Conservation (phyloP, 2,888 invertebrate species). For the Pegoplata infirma region DNA sequence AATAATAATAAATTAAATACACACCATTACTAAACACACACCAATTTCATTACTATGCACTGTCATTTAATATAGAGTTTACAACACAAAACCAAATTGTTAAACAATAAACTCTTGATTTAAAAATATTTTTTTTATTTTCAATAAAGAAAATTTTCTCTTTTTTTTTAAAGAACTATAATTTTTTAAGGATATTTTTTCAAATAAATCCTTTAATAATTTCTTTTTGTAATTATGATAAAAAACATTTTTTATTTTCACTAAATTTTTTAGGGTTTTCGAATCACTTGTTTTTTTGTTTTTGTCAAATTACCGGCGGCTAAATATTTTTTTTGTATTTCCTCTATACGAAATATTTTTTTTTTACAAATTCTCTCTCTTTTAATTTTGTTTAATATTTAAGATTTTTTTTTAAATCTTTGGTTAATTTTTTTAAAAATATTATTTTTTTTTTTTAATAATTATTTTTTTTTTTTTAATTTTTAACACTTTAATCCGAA, state of each 20-base stretch:
- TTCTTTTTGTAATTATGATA: not conserved
- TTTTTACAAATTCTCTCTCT: slow-evolving; percentile 10
- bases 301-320: slow-evolving; percentile 45
- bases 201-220: not conserved
- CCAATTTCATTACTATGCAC: slow-evolving; percentile 77
- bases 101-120: slow-evolving; percentile 41
- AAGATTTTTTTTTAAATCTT: slow-evolving; percentile 6
- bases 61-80: slow-evolving; percentile 74
- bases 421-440: not conserved
- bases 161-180: slow-evolving; percentile 1
- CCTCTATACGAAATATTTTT: slow-evolving; percentile 15
- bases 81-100: slow-evolving; percentile 47
- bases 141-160: too few relatives aligned
- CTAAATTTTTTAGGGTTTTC: not conserved
- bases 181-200: not conserved
- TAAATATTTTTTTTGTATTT: too few relatives aligned
- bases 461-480: slow-evolving; percentile 25
- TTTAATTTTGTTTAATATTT: not conserved
- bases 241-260: not conserved
- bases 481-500: slow-evolving; percentile 2
- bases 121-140: slow-evolving; percentile 10
- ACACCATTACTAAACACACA: slow-evolving; percentile 77
- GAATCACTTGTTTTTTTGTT: slow-evolving; percentile 7
- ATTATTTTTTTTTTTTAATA: slow-evolving; percentile 12
- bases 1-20: slow-evolving; percentile 63